These are phyloP conservation scores for Leucophenga varia DNA, from an alignment of 1,140 invertebrate species.

Conservation along the genomic window DNA sequence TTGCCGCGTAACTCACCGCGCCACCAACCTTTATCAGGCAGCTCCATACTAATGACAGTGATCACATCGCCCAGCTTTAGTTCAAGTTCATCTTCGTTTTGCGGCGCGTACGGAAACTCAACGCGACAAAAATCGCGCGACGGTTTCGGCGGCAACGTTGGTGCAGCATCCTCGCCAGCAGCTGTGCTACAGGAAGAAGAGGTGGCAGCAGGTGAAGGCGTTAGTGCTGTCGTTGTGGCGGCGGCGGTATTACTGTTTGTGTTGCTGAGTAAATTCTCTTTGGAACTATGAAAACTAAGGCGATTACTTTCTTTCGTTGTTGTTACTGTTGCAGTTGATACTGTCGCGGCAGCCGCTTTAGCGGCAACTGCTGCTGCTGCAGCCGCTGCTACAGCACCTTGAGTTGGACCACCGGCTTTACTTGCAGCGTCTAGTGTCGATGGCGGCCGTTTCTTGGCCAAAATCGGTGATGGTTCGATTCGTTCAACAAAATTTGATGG, in stretches of 20 bases:
- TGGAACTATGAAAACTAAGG: constrained; percentile 24
- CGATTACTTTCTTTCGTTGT: constrained; percentile 34
- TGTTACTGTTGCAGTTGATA: constrained; percentile 12
- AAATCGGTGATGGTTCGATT: constrained; percentile 58
- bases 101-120: constrained; percentile 84
- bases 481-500: constrained; percentile 91
- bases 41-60: constrained; percentile 80
- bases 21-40: constrained; percentile 96
- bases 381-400: constrained; percentile 18
- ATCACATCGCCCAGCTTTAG: constrained; percentile 89
- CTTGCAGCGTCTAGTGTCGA: constrained; percentile 19
- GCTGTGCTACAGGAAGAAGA: constrained; percentile 1
- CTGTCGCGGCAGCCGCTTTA: constrained; percentile 3
- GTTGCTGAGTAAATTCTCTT: constrained; percentile 21
- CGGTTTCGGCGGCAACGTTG: constrained; percentile 65
- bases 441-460: constrained; percentile 49
- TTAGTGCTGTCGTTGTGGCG: constrained; percentile 11
- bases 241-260: constrained; percentile 6
- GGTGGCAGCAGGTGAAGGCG: neutral
- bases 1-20: constrained; percentile 87
- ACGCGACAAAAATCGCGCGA: constrained; percentile 78
- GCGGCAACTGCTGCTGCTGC: constrained; percentile 25
- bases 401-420: constrained; percentile 40
- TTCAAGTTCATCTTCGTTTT: constrained; percentile 92
- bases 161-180: constrained; percentile 34